A percentile compares a stretch with the other conserved stretches of the same genome.
Evolutionary conservation across 1,140 invertebrate genomes (phyloP).

Genomic region (Tetragnatha versicolor): DNA sequence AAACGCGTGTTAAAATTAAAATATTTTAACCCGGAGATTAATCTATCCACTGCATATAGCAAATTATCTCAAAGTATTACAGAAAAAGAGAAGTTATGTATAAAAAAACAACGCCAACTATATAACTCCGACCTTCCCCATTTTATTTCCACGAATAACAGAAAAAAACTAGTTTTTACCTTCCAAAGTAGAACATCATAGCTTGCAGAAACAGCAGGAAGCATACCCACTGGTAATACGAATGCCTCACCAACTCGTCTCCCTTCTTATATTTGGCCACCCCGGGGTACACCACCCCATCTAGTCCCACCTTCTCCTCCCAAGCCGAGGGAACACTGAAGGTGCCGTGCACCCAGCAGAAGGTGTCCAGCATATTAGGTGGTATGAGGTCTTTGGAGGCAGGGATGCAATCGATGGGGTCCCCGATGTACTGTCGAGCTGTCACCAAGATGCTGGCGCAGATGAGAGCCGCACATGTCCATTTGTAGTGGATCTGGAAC

Average conservation of each 20-base stretch:
- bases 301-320: conserved; percentile 46
- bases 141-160: too few relatives aligned
- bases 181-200: conserved; percentile 62
- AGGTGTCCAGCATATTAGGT: conserved; percentile 44
- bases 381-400: conserved; percentile 59
- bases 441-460: conserved; percentile 89
- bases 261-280: conserved; percentile 62
- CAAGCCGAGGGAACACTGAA: conserved; percentile 82
- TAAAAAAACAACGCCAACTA: too few relatives aligned
- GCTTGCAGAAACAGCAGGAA: conserved; percentile 60
- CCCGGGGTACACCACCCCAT: conserved; percentile 75
- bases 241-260: conserved; percentile 58
- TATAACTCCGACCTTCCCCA: too few relatives aligned
- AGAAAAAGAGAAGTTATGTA: too few relatives aligned
- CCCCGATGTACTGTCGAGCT: conserved; percentile 83
- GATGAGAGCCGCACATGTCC: conserved; percentile 84
- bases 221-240: conserved; percentile 90
- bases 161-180: too few relatives aligned
- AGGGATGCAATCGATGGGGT: conserved; percentile 87
- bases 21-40: too few relatives aligned
- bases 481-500: conserved; percentile 88
- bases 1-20: too few relatives aligned
- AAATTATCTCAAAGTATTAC: too few relatives aligned
- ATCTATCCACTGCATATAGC: too few relatives aligned
- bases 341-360: conserved; percentile 79